These are phyloP conservation scores for Drosophila lacertosa DNA, from an alignment of 1,140 invertebrate species.

Conservation along the genomic window DNA sequence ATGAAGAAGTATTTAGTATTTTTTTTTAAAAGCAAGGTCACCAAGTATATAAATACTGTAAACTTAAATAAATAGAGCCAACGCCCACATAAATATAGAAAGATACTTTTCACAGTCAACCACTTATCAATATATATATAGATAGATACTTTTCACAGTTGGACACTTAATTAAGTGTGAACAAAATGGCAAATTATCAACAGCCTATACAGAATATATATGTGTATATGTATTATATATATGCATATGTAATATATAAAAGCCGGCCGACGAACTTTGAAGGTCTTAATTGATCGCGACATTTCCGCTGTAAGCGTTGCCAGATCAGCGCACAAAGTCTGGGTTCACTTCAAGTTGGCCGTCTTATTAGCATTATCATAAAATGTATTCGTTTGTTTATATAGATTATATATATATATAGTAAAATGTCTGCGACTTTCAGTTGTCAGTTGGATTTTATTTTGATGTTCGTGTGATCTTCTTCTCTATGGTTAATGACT, in stretches of 20 bases:
- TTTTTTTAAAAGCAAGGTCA: not conserved
- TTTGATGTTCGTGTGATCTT: slow-evolving; percentile 14
- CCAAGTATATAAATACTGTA: no score
- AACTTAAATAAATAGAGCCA: slow-evolving; percentile 23
- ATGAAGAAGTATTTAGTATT: not conserved
- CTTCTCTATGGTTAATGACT: slow-evolving; percentile 34
- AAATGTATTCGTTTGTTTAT: slow-evolving; percentile 41
- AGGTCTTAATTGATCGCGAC: slow-evolving; percentile 23
- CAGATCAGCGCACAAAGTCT: slow-evolving; percentile 12
- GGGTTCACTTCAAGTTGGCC: slow-evolving; percentile 19
- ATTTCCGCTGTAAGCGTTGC: slow-evolving; percentile 29
- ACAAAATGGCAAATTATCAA: slow-evolving; percentile 26
- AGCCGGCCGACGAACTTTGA: slow-evolving; percentile 36
- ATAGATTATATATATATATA: slow-evolving; percentile 42
- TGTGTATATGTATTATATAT: not conserved
- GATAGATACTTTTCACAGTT: slow-evolving; percentile 15
- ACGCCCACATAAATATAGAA: slow-evolving; percentile 36
- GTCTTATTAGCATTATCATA: slow-evolving; percentile 49
- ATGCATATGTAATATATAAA: slow-evolving; percentile 28
- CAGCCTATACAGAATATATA: not conserved
- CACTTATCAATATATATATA: slow-evolving; percentile 20
- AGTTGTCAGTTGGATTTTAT: not conserved
- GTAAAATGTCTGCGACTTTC: slow-evolving; percentile 32
- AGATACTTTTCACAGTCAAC: no score
- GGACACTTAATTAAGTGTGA: slow-evolving; percentile 71